phyloP scores from a whole-genome alignment of 2,888 invertebrate species.

The Bibio marci region DNA sequence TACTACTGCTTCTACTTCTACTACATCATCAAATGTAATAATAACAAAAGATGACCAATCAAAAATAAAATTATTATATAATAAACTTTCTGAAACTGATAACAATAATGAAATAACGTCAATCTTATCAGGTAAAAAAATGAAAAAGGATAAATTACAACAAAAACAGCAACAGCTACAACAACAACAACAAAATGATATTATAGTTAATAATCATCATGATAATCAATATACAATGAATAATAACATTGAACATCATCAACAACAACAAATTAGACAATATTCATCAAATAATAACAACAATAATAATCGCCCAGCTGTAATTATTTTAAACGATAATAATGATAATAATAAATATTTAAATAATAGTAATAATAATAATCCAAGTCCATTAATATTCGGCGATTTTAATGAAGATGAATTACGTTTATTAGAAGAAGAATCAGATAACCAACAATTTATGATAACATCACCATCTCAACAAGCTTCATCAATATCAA shows the following conservation, averaged over 20 bases:
- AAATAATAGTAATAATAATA: constrained; percentile 7
- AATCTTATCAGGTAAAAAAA: no score
- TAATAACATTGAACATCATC: constrained; percentile 2
- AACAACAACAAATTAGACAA: background rate
- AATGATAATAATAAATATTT: constrained; percentile 12
- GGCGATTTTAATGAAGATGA: constrained; percentile 30
- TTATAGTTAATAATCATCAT: constrained; percentile 1
- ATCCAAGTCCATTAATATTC: constrained; percentile 23
- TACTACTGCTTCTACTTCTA: no score
- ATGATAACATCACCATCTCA: background rate
- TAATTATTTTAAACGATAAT: constrained; percentile 52
- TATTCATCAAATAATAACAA: constrained; percentile 8
- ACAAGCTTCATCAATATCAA: background rate
- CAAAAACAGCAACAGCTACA: constrained; percentile 7
- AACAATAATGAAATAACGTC: no score
- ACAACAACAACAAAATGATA: constrained; percentile 1
- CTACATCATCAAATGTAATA: no score
- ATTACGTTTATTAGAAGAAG: constrained; percentile 17
- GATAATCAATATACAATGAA: background rate
- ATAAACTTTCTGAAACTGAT: no score
- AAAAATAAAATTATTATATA: no score
- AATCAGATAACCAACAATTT: background rate
- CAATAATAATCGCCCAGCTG: constrained; percentile 40
- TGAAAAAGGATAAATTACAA: no score
- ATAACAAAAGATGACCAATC: no score